A percentile compares a stretch with the other conserved stretches of the same genome.
These are phyloP conservation scores for Rhinolophus ferrumequinum DNA, from an alignment of 2,113 vertebrate genomes.

Conservation along the genomic window DNA sequence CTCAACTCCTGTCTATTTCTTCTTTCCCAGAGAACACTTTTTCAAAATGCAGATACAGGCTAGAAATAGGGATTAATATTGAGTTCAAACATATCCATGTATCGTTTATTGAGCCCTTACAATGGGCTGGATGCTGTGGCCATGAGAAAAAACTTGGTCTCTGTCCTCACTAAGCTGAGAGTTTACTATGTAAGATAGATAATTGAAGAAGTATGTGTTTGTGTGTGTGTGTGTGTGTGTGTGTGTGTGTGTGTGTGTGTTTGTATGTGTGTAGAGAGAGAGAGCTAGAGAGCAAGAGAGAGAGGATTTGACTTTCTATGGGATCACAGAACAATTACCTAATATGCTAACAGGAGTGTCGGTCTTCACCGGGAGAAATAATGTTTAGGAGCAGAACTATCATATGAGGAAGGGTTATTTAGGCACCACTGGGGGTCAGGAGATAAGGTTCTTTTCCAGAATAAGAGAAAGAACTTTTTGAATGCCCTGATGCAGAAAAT, in stretches of 20 bases:
- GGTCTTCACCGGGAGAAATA: not conserved
- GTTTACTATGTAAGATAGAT: not conserved
- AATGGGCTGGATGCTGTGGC: not conserved
- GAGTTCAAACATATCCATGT: not conserved
- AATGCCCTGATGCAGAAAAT: not conserved
- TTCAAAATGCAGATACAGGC: not conserved
- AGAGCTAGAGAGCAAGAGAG: not conserved
- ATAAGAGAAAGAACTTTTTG: not conserved
- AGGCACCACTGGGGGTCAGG: not conserved
- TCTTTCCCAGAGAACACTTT: not conserved
- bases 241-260: no score
- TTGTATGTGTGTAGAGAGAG: not conserved
- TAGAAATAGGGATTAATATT: not conserved
- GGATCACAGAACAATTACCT: not conserved
- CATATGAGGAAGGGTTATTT: not conserved
- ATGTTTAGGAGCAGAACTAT: not conserved
- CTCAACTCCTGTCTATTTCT: not conserved
- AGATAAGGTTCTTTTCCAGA: not conserved
- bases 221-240: not conserved
- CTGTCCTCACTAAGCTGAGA: not conserved
- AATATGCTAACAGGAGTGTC: not conserved
- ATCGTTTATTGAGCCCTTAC: not conserved
- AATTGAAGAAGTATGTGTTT: not conserved
- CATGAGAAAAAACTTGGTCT: not conserved
- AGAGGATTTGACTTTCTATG: not conserved